phyloP scores from a whole-genome alignment of 2,797 vertebrate genomes.

The Fistularia commersonii region DNA sequence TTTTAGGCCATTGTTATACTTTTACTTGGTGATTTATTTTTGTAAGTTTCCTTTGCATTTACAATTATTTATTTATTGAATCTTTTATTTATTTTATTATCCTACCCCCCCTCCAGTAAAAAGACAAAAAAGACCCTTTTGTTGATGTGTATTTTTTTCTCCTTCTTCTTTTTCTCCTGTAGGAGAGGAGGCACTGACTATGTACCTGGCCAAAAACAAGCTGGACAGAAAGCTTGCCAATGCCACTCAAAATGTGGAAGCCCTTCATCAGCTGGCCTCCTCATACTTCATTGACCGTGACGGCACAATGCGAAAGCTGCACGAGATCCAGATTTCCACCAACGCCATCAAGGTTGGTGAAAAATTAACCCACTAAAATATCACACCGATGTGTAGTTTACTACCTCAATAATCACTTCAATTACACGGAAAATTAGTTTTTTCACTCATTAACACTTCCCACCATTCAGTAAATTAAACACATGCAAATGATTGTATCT shows the following conservation, averaged over 20 bases:
- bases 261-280: slow-evolving; percentile 95
- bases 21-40: too few species aligned
- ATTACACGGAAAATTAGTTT: background rate
- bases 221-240: slow-evolving; percentile 93
- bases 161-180: slow-evolving; percentile 1
- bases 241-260: slow-evolving; percentile 93
- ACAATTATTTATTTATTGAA: too few species aligned
- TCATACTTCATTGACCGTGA: slow-evolving; percentile 99
- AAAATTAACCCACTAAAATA: background rate
- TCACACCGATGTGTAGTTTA: background rate
- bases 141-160: background rate
- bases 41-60: too few species aligned
- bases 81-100: too few species aligned
- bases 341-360: slow-evolving; percentile 92
- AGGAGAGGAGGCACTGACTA: slow-evolving; percentile 98
- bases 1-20: too few species aligned
- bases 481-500: too few species aligned
- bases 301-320: slow-evolving; percentile 96
- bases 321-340: slow-evolving; percentile 98
- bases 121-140: too few species aligned
- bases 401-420: slow-evolving; percentile 1
- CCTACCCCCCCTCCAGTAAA: too few species aligned
- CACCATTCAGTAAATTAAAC: too few species aligned
- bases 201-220: slow-evolving; percentile 98
- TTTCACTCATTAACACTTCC: too few species aligned